Evolutionary conservation across 2,888 invertebrate genomes (phyloP).

Genomic region (Bursaphelenchus okinawaensis): DNA sequence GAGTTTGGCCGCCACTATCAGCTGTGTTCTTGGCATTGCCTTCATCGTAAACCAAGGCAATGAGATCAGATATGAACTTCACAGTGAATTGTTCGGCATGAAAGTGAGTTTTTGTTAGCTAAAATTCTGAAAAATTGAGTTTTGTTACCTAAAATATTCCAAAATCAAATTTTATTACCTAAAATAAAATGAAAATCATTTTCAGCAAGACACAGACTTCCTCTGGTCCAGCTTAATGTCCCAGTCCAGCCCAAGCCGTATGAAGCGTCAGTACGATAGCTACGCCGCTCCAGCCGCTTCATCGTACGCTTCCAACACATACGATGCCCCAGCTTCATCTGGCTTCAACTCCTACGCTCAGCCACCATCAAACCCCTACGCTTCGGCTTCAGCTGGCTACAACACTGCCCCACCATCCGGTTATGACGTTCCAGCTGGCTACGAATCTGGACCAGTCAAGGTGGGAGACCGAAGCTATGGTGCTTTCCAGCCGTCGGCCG

Average conservation of each 20-base stretch:
- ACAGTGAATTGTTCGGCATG: constrained; percentile 18
- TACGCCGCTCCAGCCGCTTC: not conserved
- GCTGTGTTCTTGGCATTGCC: constrained; percentile 1
- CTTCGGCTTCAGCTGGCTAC: not conserved
- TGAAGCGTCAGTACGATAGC: constrained; percentile 17
- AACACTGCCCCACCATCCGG: constrained; percentile 10
- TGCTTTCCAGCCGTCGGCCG: constrained; percentile 11
- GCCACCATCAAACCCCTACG: constrained; percentile 12
- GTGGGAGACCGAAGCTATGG: constrained; percentile 22
- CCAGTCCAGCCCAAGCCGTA: constrained; percentile 6
- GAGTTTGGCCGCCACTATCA: not conserved
- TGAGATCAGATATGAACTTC: constrained; percentile 14
- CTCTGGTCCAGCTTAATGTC: constrained; percentile 12
- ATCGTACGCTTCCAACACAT: not conserved
- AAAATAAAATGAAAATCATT: not conserved
- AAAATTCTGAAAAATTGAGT: not conserved
- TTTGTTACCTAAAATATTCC: too few relatives aligned
- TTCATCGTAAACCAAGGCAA: constrained; percentile 12
- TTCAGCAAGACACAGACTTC: constrained; percentile 19
- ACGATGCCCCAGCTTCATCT: not conserved
- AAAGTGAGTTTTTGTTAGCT: constrained; percentile 15
- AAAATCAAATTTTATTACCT: too few relatives aligned
- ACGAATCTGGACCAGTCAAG: constrained; percentile 20
- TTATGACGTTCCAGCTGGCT: constrained; percentile 12
- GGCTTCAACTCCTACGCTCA: not conserved